These are phyloP conservation scores for Coregonus ussuriensis DNA, from an alignment of 2,797 vertebrate genomes.

Conservation along the genomic window DNA sequence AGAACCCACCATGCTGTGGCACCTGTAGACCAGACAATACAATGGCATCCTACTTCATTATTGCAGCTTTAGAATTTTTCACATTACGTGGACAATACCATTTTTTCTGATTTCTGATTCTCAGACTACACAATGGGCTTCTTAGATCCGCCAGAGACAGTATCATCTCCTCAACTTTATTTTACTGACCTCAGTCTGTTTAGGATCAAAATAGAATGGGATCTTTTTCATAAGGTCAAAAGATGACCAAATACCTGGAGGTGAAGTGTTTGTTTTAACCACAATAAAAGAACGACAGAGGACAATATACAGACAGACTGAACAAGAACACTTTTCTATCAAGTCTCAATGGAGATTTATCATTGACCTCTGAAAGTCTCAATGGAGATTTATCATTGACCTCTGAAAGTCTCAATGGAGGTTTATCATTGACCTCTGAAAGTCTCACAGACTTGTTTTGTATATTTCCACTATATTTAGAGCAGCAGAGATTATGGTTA, in stretches of 20 bases:
- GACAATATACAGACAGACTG: constrained; percentile 8
- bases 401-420: not conserved
- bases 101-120: too few species aligned
- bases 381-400: not conserved
- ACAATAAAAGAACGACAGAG: constrained; percentile 42
- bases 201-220: constrained; percentile 30
- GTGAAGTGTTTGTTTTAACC: constrained; percentile 28
- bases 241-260: constrained; percentile 16
- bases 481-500: constrained; percentile 35
- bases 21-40: not conserved
- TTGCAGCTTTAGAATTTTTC: not conserved
- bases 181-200: constrained; percentile 24
- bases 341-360: not conserved
- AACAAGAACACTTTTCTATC: not conserved
- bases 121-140: not conserved
- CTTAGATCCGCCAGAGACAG: not conserved
- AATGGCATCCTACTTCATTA: not conserved
- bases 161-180: not conserved
- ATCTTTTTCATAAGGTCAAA: constrained; percentile 28
- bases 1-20: not conserved
- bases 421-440: not conserved
- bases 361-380: not conserved
- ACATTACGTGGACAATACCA: not conserved
- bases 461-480: constrained; percentile 16
- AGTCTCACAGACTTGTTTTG: not conserved